phyloP scores from a whole-genome alignment of 2,797 vertebrate genomes.

The Oophaga sylvatica region DNA sequence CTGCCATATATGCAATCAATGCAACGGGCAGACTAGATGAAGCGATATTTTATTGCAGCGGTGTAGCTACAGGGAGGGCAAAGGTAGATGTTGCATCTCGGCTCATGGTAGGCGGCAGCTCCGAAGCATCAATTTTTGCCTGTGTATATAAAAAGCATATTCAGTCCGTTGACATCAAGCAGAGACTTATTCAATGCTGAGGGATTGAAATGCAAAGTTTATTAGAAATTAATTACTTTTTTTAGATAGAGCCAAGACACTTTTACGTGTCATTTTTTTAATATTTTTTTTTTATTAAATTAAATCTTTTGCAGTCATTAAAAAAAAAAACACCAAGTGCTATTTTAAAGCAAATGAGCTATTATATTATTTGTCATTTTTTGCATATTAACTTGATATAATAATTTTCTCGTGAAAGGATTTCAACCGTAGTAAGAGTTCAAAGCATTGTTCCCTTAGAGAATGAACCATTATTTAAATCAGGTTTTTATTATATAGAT shows the following conservation, averaged over 20 bases:
- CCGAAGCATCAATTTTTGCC: neutral
- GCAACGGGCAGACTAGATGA: too few relatives aligned
- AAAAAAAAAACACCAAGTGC: neutral
- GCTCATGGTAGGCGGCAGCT: too few relatives aligned
- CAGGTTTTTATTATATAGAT: too few relatives aligned
- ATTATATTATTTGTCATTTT: neutral
- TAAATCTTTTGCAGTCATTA: neutral
- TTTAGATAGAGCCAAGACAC: too few relatives aligned
- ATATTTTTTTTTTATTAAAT: neutral
- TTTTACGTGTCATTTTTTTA: too few relatives aligned
- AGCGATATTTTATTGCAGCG: neutral
- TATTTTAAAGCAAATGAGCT: neutral
- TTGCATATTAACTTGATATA: neutral
- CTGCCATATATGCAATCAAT: neutral
- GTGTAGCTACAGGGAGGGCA: too few relatives aligned
- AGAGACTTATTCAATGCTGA: neutral
- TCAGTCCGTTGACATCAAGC: neutral
- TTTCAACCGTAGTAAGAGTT: too few relatives aligned
- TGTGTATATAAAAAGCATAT: neutral
- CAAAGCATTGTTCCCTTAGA: too few relatives aligned
- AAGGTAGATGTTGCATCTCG: neutral
- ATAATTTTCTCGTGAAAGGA: neutral
- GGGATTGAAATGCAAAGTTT: neutral
- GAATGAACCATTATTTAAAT: too few relatives aligned
- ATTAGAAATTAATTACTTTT: too few relatives aligned